Percentiles rank a stretch among this genome's conserved stretches.
Conservation (phyloP, 2,888 invertebrate species). For the Eristalinus sepulchralis region DNA sequence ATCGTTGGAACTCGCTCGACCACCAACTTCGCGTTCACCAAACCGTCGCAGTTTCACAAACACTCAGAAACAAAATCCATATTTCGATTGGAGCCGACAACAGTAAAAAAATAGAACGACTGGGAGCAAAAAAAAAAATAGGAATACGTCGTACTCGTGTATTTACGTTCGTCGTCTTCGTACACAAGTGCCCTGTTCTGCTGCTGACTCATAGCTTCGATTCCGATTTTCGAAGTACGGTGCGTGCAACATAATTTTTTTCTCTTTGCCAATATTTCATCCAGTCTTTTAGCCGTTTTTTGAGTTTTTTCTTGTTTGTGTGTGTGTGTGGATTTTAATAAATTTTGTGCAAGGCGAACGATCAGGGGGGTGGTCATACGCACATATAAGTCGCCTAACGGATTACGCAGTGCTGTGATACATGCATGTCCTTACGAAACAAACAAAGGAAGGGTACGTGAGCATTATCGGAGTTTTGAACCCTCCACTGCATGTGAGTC, state of each 20-base stretch:
- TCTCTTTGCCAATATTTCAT: neutral
- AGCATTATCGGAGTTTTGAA: constrained; percentile 19
- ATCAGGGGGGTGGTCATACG: neutral
- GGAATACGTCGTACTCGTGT: constrained; percentile 27
- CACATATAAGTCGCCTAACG: neutral
- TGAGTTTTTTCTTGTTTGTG: neutral
- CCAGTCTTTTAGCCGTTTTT: neutral
- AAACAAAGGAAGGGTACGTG: constrained; percentile 1
- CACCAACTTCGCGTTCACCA: constrained; percentile 60
- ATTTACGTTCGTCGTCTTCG: constrained; percentile 52
- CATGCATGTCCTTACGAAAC: neutral
- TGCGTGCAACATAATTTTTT: constrained; percentile 24
- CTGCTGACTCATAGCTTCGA: constrained; percentile 57
- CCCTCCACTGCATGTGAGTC: neutral
- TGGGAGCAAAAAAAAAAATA: neutral
- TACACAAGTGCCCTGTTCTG: constrained; percentile 29
- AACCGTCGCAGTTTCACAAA: constrained; percentile 20
- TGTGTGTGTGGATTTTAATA: neutral
- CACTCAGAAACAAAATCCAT: constrained; percentile 50
- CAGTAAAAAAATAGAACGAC: constrained; percentile 7
- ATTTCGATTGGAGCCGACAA: constrained; percentile 18
- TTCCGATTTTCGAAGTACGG: constrained; percentile 32
- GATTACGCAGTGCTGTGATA: constrained; percentile 16
- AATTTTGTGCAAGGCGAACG: constrained; percentile 6
- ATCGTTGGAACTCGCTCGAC: constrained; percentile 67